Evolutionary conservation across 2,888 invertebrate species (phyloP), one percentile per base, ranked within the genome.

Genomic region (Choreutis nemorana): DNA sequence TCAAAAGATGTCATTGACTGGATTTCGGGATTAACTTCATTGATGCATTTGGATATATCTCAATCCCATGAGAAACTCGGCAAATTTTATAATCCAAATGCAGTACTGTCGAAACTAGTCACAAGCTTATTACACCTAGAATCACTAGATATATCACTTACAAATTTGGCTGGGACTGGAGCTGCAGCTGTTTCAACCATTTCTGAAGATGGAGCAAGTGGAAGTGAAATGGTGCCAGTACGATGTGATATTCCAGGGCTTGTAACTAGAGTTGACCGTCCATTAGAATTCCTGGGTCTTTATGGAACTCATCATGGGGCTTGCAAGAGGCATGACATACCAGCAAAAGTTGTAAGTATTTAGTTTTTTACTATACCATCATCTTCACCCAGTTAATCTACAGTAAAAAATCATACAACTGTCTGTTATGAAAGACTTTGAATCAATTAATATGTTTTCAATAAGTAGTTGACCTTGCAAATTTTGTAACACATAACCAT

Each of bases 91-190:
- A 83, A 87, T 44, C 91, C 93, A 2, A 91, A 90, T 66, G 80
- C 83, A 37, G 77, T 87, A 15, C 70, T 98, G 22, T 75, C 84
- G 12, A 81, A 82, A 42, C 72, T 98, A 20, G 86, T 96, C 7
- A 80, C 82, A 28, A 85, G 80, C 53, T 78, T 98, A 45, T 89
- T 90, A 0, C 63, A 84, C 28, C 71, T 98, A 34, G 84, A 84
- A 23, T 91, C 91, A 13, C 72, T 98, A 45, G 97, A 98, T 68
- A 94, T 98, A 55, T 95, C 97, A 3, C 96, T 96, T 8, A 97
- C 97, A 10, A 97, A 98, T 79, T 78, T 98, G 39, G 94, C 96
- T 22, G 94, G 96, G 8, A 85, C 86, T 30, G 92, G 92, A 26
- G 87, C 89, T 14, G 87, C 87, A 8, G 79, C 82, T n/a, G 48